phyloP scores from a whole-genome alignment of 2,113 vertebrate species.

The Gallinago media region DNA sequence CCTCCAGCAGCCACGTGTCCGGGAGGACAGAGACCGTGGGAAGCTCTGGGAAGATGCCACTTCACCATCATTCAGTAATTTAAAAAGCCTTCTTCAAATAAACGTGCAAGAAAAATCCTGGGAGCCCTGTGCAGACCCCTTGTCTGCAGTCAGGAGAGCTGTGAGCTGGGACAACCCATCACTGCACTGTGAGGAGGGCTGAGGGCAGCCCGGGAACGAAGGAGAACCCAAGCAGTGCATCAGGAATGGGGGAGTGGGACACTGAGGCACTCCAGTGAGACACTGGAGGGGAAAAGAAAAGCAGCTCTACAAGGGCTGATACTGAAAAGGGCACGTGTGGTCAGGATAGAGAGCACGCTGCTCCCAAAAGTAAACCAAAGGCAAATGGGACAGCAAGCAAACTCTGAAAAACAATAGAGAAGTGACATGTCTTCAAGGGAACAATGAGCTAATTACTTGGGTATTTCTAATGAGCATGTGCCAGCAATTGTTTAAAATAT shows the following conservation, averaged over 20 bases:
- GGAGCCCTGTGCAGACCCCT: neutral
- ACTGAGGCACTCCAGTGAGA: neutral
- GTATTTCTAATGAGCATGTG: neutral
- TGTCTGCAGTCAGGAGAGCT: neutral
- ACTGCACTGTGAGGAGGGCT: neutral
- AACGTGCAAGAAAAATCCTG: neutral
- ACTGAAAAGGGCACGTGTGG: neutral
- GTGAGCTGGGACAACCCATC: neutral
- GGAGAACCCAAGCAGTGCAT: neutral
- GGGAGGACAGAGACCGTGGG: neutral
- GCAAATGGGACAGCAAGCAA: neutral
- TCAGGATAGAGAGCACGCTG: neutral
- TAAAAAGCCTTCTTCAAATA: neutral
- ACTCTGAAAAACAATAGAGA: neutral
- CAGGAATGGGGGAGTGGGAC: neutral
- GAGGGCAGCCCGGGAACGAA: accelerated
- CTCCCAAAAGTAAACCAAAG: neutral
- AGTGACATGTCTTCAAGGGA: neutral
- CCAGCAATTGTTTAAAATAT: neutral
- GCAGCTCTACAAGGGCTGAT: neutral
- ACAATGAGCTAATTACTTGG: neutral
- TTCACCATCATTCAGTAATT: neutral
- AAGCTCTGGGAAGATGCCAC: neutral
- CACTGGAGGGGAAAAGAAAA: neutral
- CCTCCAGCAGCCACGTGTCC: neutral